Evolutionary conservation across 2,113 vertebrate species (phyloP), one percentile per base, ranked within the genome.

Genomic region (Gorsachius goisagi): DNA sequence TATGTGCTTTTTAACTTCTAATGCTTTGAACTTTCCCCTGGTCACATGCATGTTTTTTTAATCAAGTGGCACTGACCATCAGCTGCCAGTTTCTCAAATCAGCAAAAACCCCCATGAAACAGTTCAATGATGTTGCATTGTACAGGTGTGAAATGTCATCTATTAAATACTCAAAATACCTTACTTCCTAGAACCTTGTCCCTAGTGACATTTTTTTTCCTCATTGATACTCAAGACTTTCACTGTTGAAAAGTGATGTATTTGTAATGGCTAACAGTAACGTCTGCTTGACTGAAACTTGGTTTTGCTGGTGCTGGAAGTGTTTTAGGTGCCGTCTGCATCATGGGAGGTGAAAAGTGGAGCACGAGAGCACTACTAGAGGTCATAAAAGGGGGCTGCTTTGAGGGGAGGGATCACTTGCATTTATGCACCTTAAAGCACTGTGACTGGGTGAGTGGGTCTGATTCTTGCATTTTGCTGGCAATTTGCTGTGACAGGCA

Each of bases 61-160:
- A 84, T 75, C 26, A 60, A 81, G 55, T 67, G 28, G 68, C 76
- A 63, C 22, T 88, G 63, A 49, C 15, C 49, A 1, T 30, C 58
- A 28, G 75, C 60, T 93, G 85, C 85, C 60, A 85, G 52, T 59
- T 88, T 33, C 23, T 78, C 37, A 26, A 44, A 81, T 74, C 41
- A 44, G 41, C 13, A 52, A 58, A 64, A 74, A 35, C 27, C 1
- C 17, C 13, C 8, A 17, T 9, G 12, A 12, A 78, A n/a, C 6
- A 19, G 7, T 63, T 86, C 0, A 80, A 53, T 71, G 24, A 21
- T 87, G 71, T 88, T 91, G 72, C 76, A 45, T 87, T 96, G 85
- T 95, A 94, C 67, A 95, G 89, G 83, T 80, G 92, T 94, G 81
- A 85, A 90, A 63, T 69, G 71, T 82, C 62, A 83, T 80, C 74